Base-by-base conservation (phyloP, 2,888 invertebrate genomes). In the Gandaritis pyraliata region DNA sequence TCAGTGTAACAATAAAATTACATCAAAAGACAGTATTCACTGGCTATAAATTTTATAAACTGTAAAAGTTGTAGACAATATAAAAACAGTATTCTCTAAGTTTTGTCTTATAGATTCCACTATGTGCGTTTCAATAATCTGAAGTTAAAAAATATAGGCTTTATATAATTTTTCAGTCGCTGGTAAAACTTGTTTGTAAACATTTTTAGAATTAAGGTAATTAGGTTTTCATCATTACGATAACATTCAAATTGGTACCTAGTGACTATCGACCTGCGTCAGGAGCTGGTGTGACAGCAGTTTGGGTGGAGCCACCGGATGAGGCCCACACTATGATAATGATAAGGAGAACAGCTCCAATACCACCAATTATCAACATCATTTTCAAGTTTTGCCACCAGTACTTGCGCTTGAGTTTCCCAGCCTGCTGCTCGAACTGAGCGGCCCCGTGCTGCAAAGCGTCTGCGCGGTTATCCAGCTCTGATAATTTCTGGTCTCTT, bases 301-400 rank as follows among this genome's bases (percentile, higher is more conserved):
- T 43, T 3, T 72, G 49, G 3, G 69, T 43, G 48, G 70, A 56
- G 36, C 47, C 56, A 5, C 88, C 86, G 58, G 85, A 82, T 33
- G 88, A 84, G 55, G 90, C 87, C 86, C 88, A 93, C 68, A 97
- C 95, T 87, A 97, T 95, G 81, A 97, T 96, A 80, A 97, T 96
- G 86, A 96, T 96, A 88, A 97, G 93, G 83, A 97, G 90, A 72
- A 97, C 94, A 73, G 95, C 94, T 71, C 95, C 97, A 83, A 97
- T 97, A 75, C 95, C 96, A 77, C 97, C 97, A 93, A 97, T 96
- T 73, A 97, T 97, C 82, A 97, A 95, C 97, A 97, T 97, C 97
- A 97, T 97, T 94, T 98, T 98, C 88, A 98, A 94, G 92, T 98
- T 98, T 92, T 98, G 98, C 96, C 98, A 96, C 98, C 98, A 98